Evolutionary conservation across 2,113 vertebrate species (phyloP).

Genomic region (Cinclus mexicanus): DNA sequence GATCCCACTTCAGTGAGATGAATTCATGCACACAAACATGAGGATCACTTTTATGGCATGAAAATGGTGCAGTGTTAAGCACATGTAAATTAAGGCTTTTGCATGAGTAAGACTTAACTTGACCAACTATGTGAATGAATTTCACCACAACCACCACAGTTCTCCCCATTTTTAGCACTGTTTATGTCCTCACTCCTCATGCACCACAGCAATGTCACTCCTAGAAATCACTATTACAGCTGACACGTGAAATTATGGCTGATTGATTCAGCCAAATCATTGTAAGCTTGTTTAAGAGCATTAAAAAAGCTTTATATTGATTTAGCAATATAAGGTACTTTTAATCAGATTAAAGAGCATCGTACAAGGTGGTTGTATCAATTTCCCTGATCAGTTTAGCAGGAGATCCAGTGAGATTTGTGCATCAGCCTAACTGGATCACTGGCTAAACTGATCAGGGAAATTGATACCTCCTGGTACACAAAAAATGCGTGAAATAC

Average conservation of each 20-base stretch:
- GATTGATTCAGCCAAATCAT: slow-evolving; percentile 35
- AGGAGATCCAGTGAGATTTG: neutral
- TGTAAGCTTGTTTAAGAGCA: slow-evolving; percentile 49
- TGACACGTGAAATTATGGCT: neutral
- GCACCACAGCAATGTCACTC: neutral
- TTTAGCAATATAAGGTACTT: slow-evolving; percentile 38
- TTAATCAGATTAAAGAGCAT: slow-evolving; percentile 39
- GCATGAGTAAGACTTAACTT: neutral
- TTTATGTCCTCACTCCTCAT: neutral
- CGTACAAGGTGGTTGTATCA: neutral
- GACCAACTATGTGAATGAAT: neutral
- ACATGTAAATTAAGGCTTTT: neutral
- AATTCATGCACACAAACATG: neutral
- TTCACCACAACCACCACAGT: neutral
- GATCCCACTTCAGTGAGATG: neutral
- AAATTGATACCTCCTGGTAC: neutral
- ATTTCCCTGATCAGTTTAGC: neutral
- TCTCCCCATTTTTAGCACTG: neutral
- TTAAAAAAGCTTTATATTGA: slow-evolving; percentile 57
- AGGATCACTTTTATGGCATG: neutral
- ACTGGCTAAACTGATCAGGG: neutral
- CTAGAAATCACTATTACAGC: neutral
- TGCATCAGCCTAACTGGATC: neutral
- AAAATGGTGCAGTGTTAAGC: neutral
- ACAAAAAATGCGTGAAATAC: neutral